Base-by-base conservation (phyloP, 2,888 invertebrate genomes). In the Antheraea assamensis region DNA sequence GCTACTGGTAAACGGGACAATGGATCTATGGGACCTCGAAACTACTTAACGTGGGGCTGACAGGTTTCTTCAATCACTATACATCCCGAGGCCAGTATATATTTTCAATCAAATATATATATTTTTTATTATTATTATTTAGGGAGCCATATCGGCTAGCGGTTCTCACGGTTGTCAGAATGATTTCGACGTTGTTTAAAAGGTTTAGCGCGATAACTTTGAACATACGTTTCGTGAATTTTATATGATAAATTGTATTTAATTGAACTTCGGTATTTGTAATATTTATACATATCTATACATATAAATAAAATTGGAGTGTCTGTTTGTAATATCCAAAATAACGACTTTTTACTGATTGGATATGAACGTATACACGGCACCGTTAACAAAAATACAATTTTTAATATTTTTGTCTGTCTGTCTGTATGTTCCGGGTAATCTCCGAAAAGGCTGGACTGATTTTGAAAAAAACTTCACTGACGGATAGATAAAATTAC, bases 21-120 rank as follows among this genome's bases (percentile, higher is more conserved):
- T 92, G 82, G 90, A 77, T 79, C 82, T 84, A 86, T 88, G 88
- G 89, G 91, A 92, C 90, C 90, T 92, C 91, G 88, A 92, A 92
- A 92, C 90, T 92, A 92, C 93, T 93, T 94, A 94, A 94, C 94
- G 92, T 94, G 94, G 94, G 94, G 87, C 92, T 94, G 94, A 94
- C 94, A 94, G 94, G 94, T 94, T 93, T 92, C 92, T 93, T 93
- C 93, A 92, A 92, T 92, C 91, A 92, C 92, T 91, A 92, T 90
- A 88, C 88, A 86, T 89, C 93, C 88, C 85, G 87, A 82, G 90
- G 92, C 93, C 87, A 87, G 90, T 89, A 92, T 92, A 89, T 90
- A 91, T 92, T 90, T 90, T 87, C 86, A 85, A 76, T 85, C 61
- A 61, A 27, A 61, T 64, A n/a, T n/a, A n/a, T n/a, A n/a, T n/a